Conservation (phyloP, 2,113 vertebrate species). For the Pseudorasbora parva region DNA sequence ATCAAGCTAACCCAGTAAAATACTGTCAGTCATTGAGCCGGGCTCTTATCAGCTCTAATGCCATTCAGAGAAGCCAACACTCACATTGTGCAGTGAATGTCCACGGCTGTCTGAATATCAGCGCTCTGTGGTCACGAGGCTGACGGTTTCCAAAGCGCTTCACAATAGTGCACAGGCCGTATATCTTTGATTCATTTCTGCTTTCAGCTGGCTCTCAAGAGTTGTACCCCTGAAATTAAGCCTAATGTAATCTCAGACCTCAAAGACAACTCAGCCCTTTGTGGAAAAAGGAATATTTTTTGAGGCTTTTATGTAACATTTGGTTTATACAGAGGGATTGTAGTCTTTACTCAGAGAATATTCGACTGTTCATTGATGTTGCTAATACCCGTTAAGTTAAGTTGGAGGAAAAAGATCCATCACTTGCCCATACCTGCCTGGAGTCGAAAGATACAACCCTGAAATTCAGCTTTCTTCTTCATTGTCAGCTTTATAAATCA, state of each 20-base stretch:
- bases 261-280: conserved; percentile 31
- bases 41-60: conserved; percentile 48
- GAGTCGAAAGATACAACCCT: conserved; percentile 1
- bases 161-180: conserved; percentile 14
- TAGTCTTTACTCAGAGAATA: conserved; percentile 13
- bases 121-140: conserved; percentile 33
- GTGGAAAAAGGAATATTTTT: conserved; percentile 27
- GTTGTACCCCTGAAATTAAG: conserved; percentile 32
- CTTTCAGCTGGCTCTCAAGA: conserved; percentile 28
- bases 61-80: conserved; percentile 20
- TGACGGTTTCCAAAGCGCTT: conserved; percentile 24
- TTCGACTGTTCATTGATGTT: conserved; percentile 30
- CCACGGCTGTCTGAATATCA: conserved; percentile 15
- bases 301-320: conserved; percentile 32
- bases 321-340: conserved; percentile 38
- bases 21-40: conserved; percentile 53
- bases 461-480: conserved; percentile 21
- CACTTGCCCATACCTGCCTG: conserved; percentile 23
- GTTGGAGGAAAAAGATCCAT: conserved; percentile 1
- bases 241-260: conserved; percentile 12
- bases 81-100: conserved; percentile 29
- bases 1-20: conserved; percentile 42
- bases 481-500: conserved; percentile 35
- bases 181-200: conserved; percentile 9
- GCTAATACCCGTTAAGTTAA: conserved; percentile 21